Evolutionary conservation across 2,888 invertebrate genomes (phyloP).

Genomic region (Hirtodrosophila confusa): DNA sequence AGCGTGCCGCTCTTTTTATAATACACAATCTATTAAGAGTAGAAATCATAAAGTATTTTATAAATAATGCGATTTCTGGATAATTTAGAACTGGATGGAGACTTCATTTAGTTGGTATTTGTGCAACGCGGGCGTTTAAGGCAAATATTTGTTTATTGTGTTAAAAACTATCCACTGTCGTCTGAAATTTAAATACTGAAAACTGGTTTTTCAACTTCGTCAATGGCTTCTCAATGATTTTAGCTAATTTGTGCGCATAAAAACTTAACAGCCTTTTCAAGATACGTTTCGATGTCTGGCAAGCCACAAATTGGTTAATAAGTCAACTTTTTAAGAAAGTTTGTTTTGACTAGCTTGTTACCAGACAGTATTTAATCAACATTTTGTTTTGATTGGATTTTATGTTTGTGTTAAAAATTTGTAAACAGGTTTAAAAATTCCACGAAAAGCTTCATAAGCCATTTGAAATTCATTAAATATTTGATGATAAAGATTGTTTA

Average conservation of each 20-base stretch:
- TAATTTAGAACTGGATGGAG: background rate
- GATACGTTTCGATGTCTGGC: constrained; percentile 36
- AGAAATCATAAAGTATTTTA: background rate
- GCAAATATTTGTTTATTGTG: constrained; percentile 45
- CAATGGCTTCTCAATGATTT: constrained; percentile 41
- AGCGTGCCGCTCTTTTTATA: background rate
- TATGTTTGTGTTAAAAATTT: constrained; percentile 15
- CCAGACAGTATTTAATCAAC: constrained; percentile 11
- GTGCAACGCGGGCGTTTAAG: constrained; percentile 38
- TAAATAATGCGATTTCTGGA: background rate
- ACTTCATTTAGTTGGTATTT: constrained; percentile 12
- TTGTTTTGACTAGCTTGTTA: constrained; percentile 33
- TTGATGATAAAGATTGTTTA: constrained; percentile 3
- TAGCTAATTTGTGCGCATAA: constrained; percentile 64
- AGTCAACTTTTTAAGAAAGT: constrained; percentile 52
- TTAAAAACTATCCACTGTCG: constrained; percentile 53
- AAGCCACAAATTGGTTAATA: constrained; percentile 50
- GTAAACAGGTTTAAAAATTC: constrained; percentile 42
- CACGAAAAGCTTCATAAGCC: constrained; percentile 25
- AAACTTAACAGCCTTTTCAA: constrained; percentile 36
- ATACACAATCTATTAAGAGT: background rate
- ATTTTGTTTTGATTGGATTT: constrained; percentile 18
- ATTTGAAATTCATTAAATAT: constrained; percentile 12
- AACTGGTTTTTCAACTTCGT: constrained; percentile 64
- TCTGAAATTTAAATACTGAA: constrained; percentile 37